Conservation (phyloP, 2,888 invertebrate species). For the Tetrapedia diversipes region DNA sequence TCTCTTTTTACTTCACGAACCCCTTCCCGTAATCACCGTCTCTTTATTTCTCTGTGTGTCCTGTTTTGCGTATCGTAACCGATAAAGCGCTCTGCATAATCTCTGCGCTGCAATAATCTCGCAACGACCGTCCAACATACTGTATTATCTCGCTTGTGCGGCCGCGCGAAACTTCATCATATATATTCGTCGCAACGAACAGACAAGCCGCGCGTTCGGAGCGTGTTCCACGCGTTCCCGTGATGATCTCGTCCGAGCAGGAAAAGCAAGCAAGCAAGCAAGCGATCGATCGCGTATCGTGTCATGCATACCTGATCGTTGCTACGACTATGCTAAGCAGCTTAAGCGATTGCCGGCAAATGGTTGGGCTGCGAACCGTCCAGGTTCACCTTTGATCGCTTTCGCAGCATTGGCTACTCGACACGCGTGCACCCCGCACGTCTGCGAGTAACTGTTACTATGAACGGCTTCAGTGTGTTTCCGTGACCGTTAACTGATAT, state of each 20-base stretch:
- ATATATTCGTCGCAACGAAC: conserved; percentile 37
- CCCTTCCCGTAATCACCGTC: background rate
- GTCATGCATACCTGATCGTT: conserved; percentile 38
- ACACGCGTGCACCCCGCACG: conserved; percentile 55
- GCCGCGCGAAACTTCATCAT: background rate
- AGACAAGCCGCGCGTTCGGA: background rate
- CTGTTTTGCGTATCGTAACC: background rate
- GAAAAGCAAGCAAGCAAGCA: background rate
- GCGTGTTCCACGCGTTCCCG: background rate
- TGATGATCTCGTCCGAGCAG: too few relatives aligned
- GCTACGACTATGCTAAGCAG: conserved; percentile 33
- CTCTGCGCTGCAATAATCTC: conserved; percentile 17
- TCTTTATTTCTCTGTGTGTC: conserved; percentile 18
- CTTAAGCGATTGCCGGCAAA: conserved; percentile 31
- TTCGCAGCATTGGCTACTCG: conserved; percentile 26
- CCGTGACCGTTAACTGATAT: conserved; percentile 47
- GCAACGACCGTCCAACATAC: conserved; percentile 6
- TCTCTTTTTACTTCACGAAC: conserved; percentile 5
- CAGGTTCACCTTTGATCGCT: conserved; percentile 19
- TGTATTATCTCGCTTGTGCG: conserved; percentile 9
- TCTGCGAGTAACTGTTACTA: conserved; percentile 44
- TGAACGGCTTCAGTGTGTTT: conserved; percentile 21
- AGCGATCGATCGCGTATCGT: background rate
- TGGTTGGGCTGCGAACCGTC: conserved; percentile 6
- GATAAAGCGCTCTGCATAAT: conserved; percentile 4